Conservation (phyloP, 2,888 invertebrate genomes). For the Fabriciana adippe region DNA sequence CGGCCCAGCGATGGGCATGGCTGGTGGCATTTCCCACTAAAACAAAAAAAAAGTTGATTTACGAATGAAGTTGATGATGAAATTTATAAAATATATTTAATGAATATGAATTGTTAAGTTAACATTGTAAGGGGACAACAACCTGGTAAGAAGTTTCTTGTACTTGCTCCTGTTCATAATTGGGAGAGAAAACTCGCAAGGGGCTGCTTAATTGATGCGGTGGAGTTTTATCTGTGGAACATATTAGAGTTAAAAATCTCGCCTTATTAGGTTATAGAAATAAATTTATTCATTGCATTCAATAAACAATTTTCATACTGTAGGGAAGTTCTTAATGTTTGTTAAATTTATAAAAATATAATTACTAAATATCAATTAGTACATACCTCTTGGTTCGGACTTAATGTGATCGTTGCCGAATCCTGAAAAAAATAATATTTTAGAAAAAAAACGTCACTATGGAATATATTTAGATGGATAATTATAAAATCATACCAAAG, state of each 20-base stretch:
- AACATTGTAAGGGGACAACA: neutral
- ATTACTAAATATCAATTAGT: neutral
- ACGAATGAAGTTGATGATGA: neutral
- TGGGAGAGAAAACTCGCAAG: conserved; percentile 49
- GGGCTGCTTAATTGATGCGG: conserved; percentile 57
- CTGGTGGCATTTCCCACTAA: conserved; percentile 39
- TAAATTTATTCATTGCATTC: neutral
- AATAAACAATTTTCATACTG: no score
- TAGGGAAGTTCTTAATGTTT: no score
- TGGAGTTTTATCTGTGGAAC: conserved; percentile 43
- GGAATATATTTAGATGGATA: no score
- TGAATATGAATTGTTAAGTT: neutral
- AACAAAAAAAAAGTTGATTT: conserved; percentile 29
- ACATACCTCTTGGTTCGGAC: conserved; percentile 65
- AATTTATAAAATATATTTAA: neutral
- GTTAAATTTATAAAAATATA: neutral
- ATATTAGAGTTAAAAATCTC: conserved; percentile 1
- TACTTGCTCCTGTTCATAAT: conserved; percentile 40
- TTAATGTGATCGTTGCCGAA: conserved; percentile 55
- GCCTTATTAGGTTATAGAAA: neutral
- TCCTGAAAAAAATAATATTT: conserved; percentile 37
- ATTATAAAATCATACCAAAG: no score
- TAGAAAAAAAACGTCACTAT: neutral
- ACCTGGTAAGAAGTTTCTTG: conserved; percentile 39
- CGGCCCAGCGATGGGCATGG: conserved; percentile 39